phyloP scores from a whole-genome alignment of 2,888 invertebrate species.

The Proisotoma minuta region DNA sequence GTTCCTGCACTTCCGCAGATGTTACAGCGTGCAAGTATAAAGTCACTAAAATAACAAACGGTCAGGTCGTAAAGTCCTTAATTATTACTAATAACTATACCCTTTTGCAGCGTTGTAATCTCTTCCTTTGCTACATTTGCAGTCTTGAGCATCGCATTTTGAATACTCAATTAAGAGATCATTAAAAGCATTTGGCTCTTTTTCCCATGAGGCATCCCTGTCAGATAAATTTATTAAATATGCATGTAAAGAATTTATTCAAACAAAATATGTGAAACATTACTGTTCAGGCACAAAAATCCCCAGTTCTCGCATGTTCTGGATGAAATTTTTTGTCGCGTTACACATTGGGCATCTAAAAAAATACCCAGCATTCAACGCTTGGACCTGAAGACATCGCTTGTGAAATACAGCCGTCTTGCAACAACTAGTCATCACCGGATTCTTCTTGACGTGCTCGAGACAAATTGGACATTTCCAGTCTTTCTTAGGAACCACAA shows the following conservation, averaged over 20 bases:
- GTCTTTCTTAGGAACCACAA: constrained; percentile 47
- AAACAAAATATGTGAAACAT: too few relatives aligned
- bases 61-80: neutral
- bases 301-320: constrained; percentile 62
- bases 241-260: neutral
- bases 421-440: constrained; percentile 65
- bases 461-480: constrained; percentile 38
- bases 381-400: constrained; percentile 63
- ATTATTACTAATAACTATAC: constrained; percentile 48
- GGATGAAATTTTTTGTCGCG: constrained; percentile 61
- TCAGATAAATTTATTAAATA: constrained; percentile 11
- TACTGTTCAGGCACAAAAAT: constrained; percentile 76
- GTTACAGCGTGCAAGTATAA: constrained; percentile 57
- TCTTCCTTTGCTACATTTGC: constrained; percentile 61
- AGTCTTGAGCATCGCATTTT: constrained; percentile 59
- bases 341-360: constrained; percentile 81
- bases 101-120: constrained; percentile 52
- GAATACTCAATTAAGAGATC: constrained; percentile 64
- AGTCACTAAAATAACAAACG: constrained; percentile 50
- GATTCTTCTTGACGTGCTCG: too few relatives aligned
- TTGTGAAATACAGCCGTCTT: constrained; percentile 70
- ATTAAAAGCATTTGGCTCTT: constrained; percentile 69
- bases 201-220: constrained; percentile 81
- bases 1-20: constrained; percentile 58
- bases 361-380: constrained; percentile 72